These are phyloP conservation scores for Napeogenes sylphis DNA, from an alignment of 2,888 invertebrate species.

Conservation along the genomic window DNA sequence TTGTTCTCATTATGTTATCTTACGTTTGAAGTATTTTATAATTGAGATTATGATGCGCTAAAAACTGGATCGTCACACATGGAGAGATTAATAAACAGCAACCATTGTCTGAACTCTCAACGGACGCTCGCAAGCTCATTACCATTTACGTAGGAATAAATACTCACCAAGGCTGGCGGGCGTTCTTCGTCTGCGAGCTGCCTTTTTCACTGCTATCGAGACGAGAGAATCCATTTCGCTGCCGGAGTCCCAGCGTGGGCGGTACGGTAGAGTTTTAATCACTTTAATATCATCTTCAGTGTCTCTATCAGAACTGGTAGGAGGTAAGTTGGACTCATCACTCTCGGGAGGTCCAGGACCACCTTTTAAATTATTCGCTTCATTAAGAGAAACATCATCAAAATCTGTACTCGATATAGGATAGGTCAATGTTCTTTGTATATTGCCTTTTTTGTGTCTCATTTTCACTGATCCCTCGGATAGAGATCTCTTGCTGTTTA, in stretches of 20 bases:
- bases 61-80: neutral
- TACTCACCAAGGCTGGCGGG: constrained; percentile 65
- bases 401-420: constrained; percentile 61
- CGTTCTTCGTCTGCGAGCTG: constrained; percentile 78
- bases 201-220: constrained; percentile 80
- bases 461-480: constrained; percentile 72
- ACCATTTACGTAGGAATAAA: neutral
- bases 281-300: constrained; percentile 69
- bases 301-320: constrained; percentile 72
- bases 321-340: constrained; percentile 70
- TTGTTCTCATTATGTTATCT: neutral
- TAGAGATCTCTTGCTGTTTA: constrained; percentile 61
- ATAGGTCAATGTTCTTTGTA: constrained; percentile 71
- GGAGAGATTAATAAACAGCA: neutral
- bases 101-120: neutral
- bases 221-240: constrained; percentile 79
- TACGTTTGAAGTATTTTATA: neutral
- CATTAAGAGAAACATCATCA: constrained; percentile 52
- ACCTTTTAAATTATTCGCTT: constrained; percentile 56
- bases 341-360: constrained; percentile 56
- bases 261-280: constrained; percentile 48
- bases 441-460: constrained; percentile 71
- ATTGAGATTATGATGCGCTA: neutral
- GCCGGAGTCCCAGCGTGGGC: constrained; percentile 71
- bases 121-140: neutral